These are phyloP conservation scores for Temnopleurus reevesii DNA, from an alignment of 53 echinoderm and acorn worm species.

Conservation along the genomic window DNA sequence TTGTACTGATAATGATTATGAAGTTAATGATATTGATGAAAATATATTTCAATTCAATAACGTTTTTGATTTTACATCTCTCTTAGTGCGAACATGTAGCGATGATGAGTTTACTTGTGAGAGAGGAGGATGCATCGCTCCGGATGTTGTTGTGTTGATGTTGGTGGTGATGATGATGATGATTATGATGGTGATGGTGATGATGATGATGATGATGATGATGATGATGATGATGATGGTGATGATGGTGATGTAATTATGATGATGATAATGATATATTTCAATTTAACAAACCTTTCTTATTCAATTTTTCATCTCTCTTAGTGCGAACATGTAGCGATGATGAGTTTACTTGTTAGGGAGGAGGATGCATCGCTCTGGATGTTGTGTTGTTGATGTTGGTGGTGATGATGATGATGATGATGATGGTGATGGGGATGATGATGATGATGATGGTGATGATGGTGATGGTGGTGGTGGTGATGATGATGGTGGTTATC, in stretches of 20 bases:
- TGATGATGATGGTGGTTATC: neutral
- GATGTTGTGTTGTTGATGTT: too few species aligned
- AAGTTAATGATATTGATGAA: too few species aligned
- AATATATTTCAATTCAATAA: too few species aligned
- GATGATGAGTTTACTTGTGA: constrained; percentile 70
- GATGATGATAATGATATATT: constrained; percentile 24
- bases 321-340: constrained; percentile 20
- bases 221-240: constrained; percentile 25
- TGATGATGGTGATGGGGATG: neutral
- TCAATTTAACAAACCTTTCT: too few species aligned
- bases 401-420: neutral
- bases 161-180: neutral
- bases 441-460: neutral
- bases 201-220: neutral
- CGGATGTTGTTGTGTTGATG: too few species aligned
- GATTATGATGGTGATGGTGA: neutral
- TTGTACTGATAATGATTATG: too few species aligned
- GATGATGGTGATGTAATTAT: neutral
- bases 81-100: constrained; percentile 19
- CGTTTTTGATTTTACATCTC: too few species aligned
- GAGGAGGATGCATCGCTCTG: constrained; percentile 72
- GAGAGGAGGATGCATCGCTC: constrained; percentile 74
- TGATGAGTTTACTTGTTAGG: constrained; percentile 71
- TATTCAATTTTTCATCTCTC: too few species aligned
- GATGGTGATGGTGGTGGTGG: neutral